These are phyloP conservation scores for Bombus cullumanus DNA, from an alignment of 1,140 invertebrate genomes.

Conservation along the genomic window DNA sequence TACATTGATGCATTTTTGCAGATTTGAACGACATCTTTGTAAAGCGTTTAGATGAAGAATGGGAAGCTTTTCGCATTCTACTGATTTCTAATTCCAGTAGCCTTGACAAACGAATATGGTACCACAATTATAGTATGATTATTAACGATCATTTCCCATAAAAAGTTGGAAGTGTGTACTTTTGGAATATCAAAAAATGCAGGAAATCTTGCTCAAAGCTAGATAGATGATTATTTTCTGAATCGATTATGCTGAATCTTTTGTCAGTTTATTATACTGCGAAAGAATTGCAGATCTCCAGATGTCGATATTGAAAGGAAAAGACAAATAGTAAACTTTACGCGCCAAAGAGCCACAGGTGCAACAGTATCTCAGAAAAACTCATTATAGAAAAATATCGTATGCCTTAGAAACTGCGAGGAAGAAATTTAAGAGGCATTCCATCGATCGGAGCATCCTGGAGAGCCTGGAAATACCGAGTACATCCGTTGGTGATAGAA, in stretches of 20 bases:
- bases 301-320: neutral
- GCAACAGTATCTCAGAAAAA: neutral
- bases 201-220: too few species aligned
- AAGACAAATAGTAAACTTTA: neutral
- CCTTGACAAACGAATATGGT: too few species aligned
- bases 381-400: neutral
- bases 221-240: neutral
- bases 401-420: neutral
- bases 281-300: neutral
- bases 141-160: neutral
- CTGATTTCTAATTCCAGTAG: too few species aligned
- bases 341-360: neutral
- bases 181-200: neutral
- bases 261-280: too few species aligned
- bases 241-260: neutral
- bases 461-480: neutral
- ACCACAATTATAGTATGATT: too few species aligned
- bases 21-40: neutral
- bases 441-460: neutral
- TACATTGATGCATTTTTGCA: too few species aligned
- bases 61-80: too few species aligned
- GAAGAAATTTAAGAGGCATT: neutral
- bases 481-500: neutral
- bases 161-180: neutral
- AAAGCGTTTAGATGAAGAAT: neutral